Evolutionary conservation across 2,113 vertebrate species (phyloP), one percentile per base, ranked within the genome.

Genomic region (Heteronetta atricapilla): DNA sequence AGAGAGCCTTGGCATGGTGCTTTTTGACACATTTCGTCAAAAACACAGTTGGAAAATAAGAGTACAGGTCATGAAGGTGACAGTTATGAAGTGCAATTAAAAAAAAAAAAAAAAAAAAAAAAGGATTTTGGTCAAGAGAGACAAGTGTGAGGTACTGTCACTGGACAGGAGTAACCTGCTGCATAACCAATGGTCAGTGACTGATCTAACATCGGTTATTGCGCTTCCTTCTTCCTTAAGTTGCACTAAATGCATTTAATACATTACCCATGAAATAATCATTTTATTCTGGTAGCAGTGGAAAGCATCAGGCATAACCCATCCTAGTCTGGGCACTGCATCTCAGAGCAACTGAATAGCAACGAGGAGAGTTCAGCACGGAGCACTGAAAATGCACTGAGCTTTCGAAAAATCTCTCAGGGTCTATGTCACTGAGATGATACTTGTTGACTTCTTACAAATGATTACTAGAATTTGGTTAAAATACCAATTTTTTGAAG

Each of bases 311-410:
- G 8, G 36, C 3, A 3, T 9, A 8, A 36, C 8, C 16, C 44
- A 28, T 42, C 78, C 36, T 76, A 0, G 34, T 26, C 34, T 62
- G 63, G 44, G 0, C 25, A 6, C 10, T 7, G 5, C 18, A 10
- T 64, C 53, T 68, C 72, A 20, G 22, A 80, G 62, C 8, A 15
- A 5, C 22, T 18, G 11, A 38, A 40, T 50, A 38, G 40, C 36
- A 40, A 0, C 1, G 18, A 16, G n/a, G 20, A 1, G 3, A 2
- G 13, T 25, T 8, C 36, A 21, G 20, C 9, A 29, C 13, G 33
- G 50, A 74, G 14, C 16, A 11, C 9, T 29, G 31, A 33, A 60
- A 52, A 23, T 50, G 6, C 33, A 63, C 26, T 34, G 48, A 82
- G 36, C 11, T 58, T 31, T 75, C 36, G 31, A 91, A 62, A 59